Conservation (phyloP, 1,140 invertebrate species). For the Brachionus angularis region DNA sequence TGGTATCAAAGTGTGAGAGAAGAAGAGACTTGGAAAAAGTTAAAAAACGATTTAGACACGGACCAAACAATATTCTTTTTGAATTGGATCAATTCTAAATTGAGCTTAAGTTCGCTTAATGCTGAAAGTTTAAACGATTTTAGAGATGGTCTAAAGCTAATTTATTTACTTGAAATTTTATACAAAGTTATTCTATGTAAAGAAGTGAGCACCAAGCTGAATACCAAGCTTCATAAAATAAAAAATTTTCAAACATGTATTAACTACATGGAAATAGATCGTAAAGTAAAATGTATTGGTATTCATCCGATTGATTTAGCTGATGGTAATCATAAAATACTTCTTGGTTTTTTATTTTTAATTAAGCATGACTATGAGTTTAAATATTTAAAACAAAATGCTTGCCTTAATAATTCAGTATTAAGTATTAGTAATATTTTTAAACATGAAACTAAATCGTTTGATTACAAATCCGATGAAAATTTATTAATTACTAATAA, state of each 20-base stretch:
- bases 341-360: slow-evolving; percentile 33
- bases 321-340: slow-evolving; percentile 26
- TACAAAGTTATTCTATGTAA: background rate
- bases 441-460: background rate
- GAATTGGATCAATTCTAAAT: slow-evolving; percentile 4
- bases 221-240: slow-evolving; percentile 11
- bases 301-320: slow-evolving; percentile 4
- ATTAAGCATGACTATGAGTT: slow-evolving; percentile 29
- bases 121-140: no score
- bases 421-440: background rate
- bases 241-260: slow-evolving; percentile 40
- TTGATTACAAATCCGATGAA: no score
- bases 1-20: background rate
- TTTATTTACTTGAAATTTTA: slow-evolving; percentile 21
- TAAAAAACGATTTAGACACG: background rate
- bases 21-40: slow-evolving; percentile 6
- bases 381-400: background rate
- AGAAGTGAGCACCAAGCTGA: background rate
- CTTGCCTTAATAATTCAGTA: background rate
- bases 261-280: slow-evolving; percentile 23
- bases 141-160: background rate
- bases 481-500: no score
- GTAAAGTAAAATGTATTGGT: slow-evolving; percentile 16
- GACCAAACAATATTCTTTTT: background rate
- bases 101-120: no score